Base-by-base conservation (phyloP, 2,113 vertebrate species). In the Pteropus alecto region DNA sequence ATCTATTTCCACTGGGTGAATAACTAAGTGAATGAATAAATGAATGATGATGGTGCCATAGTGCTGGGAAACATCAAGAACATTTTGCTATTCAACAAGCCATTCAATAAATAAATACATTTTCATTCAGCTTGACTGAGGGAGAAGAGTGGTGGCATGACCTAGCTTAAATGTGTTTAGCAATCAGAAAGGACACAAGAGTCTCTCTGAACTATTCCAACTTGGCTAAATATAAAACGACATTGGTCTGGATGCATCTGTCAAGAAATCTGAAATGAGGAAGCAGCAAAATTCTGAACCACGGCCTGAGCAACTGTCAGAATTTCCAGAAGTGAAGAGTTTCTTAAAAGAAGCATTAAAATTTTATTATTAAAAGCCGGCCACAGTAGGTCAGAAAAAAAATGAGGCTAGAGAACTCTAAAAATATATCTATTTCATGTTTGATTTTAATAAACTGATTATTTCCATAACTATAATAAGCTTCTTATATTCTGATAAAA, bases 231-330 rank as follows among this genome's bases (percentile, higher is more conserved):
- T 61, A 65, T 7, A 61, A 73, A 84, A 85, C 78, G 83, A 43
- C 78, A 74, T 48, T 74, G 87, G 35, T 83, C 78, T 93, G 28
- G 56, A 68, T 51, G 15, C 67, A 86, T 93, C 71, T 73, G n/a
- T 70, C 70, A 85, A 89, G 67, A 92, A 68, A 94, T 78, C 56
- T 26, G 38, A 89, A 89, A 63, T 68, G 56, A 86, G 73, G 87
- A 89, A 54, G 56, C 30, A 43, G 87, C 54, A 85, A 51, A 93
- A 91, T 93, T 89, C 26, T 41, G 14, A 95, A 86, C 26, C 73
- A 74, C 24, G 26, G 16, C 11, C 41, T 85, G 24, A 71, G 54
- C 51, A 77, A 16, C 38, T 74, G n/a, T 21, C 15, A 38, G 43
- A 67, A 73, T 77, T 77, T 96, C 24, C 71, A 92, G 41, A 86